Percentiles rank a stretch among this genome's conserved stretches.
Conservation (phyloP, 2,797 vertebrate species). For the Onychomys leucogaster region DNA sequence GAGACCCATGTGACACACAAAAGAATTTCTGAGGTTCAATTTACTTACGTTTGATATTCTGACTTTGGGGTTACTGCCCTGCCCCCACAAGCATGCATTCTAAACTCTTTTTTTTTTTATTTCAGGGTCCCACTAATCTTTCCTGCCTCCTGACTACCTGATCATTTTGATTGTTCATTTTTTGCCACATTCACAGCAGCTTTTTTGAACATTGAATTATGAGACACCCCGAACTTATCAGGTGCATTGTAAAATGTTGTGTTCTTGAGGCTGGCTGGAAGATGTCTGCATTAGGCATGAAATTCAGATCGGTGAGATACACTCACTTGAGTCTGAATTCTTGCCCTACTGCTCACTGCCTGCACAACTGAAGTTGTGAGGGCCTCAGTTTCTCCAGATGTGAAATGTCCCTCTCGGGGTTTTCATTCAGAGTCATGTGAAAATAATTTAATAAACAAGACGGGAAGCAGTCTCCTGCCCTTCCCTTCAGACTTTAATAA, state of each 20-base stretch:
- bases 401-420: neutral
- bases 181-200: neutral
- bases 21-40: neutral
- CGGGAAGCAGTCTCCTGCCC: neutral
- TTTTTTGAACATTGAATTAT: neutral
- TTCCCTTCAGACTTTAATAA: neutral
- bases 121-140: neutral
- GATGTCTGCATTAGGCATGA: neutral
- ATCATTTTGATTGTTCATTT: neutral
- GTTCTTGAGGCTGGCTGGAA: neutral
- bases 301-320: conserved; percentile 2
- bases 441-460: neutral
- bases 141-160: neutral
- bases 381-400: neutral
- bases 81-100: neutral
- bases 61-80: neutral
- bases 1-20: neutral
- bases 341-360: neutral
- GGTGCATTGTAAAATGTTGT: neutral
- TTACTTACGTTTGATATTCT: neutral
- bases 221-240: neutral
- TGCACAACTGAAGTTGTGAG: neutral
- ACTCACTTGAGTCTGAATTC: neutral
- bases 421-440: neutral
- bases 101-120: neutral